phyloP scores from a whole-genome alignment of 2,888 invertebrate genomes.

The Leptarthrus brevirostris region DNA sequence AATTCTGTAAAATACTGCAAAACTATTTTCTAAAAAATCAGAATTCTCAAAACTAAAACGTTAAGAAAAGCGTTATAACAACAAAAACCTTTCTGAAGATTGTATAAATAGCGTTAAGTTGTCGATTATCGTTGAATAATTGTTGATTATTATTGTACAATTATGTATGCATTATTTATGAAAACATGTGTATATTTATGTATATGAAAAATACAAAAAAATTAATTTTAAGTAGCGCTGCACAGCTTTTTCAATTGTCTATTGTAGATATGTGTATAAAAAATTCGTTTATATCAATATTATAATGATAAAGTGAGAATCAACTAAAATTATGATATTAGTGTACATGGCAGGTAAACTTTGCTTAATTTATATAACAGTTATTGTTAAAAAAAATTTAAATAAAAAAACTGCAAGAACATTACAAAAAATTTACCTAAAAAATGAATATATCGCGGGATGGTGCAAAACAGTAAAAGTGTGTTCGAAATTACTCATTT shows the following conservation, averaged over 20 bases:
- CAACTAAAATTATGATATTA: slow-evolving; percentile 28
- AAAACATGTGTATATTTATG: slow-evolving; percentile 30
- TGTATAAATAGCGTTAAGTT: slow-evolving; percentile 32
- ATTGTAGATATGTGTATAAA: slow-evolving; percentile 50
- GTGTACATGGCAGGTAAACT: slow-evolving; percentile 28
- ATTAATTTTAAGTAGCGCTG: slow-evolving; percentile 52
- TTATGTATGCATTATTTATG: slow-evolving; percentile 37
- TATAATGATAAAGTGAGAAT: neutral
- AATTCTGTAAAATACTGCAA: slow-evolving; percentile 3
- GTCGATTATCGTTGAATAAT: slow-evolving; percentile 25
- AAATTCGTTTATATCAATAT: slow-evolving; percentile 43
- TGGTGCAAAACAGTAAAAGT: slow-evolving; percentile 16
- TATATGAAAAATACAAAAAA: slow-evolving; percentile 16
- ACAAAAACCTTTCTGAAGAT: slow-evolving; percentile 14
- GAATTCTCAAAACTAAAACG: slow-evolving; percentile 19
- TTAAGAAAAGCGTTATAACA: slow-evolving; percentile 4
- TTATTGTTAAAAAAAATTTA: slow-evolving; percentile 41
- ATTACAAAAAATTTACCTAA: slow-evolving; percentile 14
- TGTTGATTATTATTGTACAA: slow-evolving; percentile 23
- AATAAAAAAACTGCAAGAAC: slow-evolving; percentile 25
- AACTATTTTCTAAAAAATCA: slow-evolving; percentile 15
- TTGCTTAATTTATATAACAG: slow-evolving; percentile 41
- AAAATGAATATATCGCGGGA: slow-evolving; percentile 1
- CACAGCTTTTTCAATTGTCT: slow-evolving; percentile 51
- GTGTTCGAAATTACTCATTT: slow-evolving; percentile 10